Evolutionary conservation across 2,113 vertebrate genomes (phyloP), one percentile per base, ranked within the genome.

Genomic region (Heterotis niloticus): DNA sequence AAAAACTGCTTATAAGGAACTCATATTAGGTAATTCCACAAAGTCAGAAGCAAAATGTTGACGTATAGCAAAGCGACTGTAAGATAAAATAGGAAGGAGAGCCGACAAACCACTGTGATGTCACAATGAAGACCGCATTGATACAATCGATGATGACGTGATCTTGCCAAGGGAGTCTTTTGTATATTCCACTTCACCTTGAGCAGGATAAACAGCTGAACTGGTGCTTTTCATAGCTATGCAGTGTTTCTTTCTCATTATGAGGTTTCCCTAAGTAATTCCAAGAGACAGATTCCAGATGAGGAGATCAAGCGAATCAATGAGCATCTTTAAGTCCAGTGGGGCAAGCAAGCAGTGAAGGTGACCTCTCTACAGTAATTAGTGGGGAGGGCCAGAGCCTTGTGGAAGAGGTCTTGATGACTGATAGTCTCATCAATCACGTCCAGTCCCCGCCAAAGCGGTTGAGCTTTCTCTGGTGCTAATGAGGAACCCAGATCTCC

Each of bases 331-430:
- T 7, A 7, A 44, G 34, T 44, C 34, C n/a, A n/a, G 82, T 82
- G 64, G 69, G 82, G 81, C 28, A 71, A 86, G 68, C 81, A 28
- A 79, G 81, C 81, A 79, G 74, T 77, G 82, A 86, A 89, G 81
- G 84, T 88, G 86, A 88, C 86, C 88, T 86, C 78, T 52, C 10
- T 9, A 7, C 10, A 28, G 24, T 9, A 24, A 52, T 34, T 13
- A 59, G 60, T 52, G 57, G 28, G 75, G 59, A 59, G 34, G 60
- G 23, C 23, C 24, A 16, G 3, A 52, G 73, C 57, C 54, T 26
- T 28, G 9, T 28, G 24, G 20, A 23, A 59, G n/a, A 68, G 24
- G 67, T 65, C 59, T 44, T 64, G 10, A 51, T 79, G 78, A 72
- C 78, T 73, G 23, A 79, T 79, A 62, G 59, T 73, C n/a, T 79